Conservation (phyloP, 2,888 invertebrate genomes). For the Eurytoma adleriae region DNA sequence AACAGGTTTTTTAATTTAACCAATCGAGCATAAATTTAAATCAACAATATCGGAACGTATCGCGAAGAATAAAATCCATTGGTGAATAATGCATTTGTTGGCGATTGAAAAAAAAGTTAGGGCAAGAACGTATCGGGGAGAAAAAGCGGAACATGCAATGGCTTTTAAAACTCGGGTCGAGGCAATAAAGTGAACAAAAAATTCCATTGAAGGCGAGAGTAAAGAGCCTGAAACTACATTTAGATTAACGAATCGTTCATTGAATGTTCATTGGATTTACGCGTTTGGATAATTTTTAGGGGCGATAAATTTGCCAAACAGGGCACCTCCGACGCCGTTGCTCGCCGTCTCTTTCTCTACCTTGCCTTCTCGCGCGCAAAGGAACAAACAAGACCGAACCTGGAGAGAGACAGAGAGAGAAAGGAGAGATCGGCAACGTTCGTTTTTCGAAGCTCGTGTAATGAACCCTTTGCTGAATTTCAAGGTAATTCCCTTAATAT, state of each 20-base stretch:
- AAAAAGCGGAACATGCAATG: conserved; percentile 43
- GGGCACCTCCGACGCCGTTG: conserved; percentile 38
- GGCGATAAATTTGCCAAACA: conserved; percentile 56
- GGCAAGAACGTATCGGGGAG: conserved; percentile 6
- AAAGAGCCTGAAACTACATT: conserved; percentile 46
- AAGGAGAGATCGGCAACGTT: neutral
- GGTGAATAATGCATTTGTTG: conserved; percentile 1
- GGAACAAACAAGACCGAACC: conserved; percentile 42
- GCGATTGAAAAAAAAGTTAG: neutral
- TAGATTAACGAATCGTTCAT: conserved; percentile 60
- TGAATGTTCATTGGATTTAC: conserved; percentile 59
- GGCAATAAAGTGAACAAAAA: conserved; percentile 35
- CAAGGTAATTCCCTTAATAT: conserved; percentile 53
- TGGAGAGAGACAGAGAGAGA: conserved; percentile 22
- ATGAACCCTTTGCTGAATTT: conserved; percentile 52
- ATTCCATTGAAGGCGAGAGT: conserved; percentile 9
- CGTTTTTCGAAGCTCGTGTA: conserved; percentile 32
- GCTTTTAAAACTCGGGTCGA: conserved; percentile 45
- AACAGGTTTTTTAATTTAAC: too few species aligned
- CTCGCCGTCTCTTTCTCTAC: conserved; percentile 4
- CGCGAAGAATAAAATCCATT: conserved; percentile 9
- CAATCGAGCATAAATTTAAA: too few species aligned
- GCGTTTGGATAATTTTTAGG: conserved; percentile 60
- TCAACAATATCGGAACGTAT: neutral
- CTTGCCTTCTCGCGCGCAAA: conserved; percentile 8